Evolutionary conservation across 2,888 invertebrate species (phyloP).

Genomic region (Melipona beecheii): DNA sequence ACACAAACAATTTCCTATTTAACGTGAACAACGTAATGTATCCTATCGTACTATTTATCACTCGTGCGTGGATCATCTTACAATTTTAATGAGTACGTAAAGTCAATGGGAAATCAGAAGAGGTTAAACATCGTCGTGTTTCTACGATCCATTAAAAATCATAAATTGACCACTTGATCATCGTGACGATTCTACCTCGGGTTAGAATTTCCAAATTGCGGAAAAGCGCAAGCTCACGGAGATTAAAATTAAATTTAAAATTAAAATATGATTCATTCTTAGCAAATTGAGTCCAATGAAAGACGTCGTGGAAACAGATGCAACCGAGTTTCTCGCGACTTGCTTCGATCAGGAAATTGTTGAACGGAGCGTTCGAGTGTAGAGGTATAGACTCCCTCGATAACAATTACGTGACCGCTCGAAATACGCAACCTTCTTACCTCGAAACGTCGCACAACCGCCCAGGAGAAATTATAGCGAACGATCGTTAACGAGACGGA

Average conservation of each 20-base stretch:
- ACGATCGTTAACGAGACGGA: background rate
- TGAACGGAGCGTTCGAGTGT: constrained; percentile 1
- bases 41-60: background rate
- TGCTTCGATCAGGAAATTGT: constrained; percentile 4
- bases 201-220: background rate
- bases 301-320: background rate
- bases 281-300: background rate
- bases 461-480: background rate
- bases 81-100: background rate
- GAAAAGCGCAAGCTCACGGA: background rate
- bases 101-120: too few relatives aligned
- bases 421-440: constrained; percentile 56
- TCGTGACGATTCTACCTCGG: background rate
- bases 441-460: constrained; percentile 53
- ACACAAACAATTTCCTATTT: background rate
- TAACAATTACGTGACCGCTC: constrained; percentile 55
- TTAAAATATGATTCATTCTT: background rate
- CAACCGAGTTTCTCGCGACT: too few relatives aligned
- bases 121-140: too few relatives aligned
- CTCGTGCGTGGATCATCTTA: background rate
- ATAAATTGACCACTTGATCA: background rate
- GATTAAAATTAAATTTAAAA: background rate
- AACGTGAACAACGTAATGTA: background rate
- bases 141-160: background rate
- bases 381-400: background rate